A percentile compares a stretch with the other conserved stretches of the same genome.
phyloP scores from a whole-genome alignment of 2,797 vertebrate genomes.

The Manis crassicaudata region DNA sequence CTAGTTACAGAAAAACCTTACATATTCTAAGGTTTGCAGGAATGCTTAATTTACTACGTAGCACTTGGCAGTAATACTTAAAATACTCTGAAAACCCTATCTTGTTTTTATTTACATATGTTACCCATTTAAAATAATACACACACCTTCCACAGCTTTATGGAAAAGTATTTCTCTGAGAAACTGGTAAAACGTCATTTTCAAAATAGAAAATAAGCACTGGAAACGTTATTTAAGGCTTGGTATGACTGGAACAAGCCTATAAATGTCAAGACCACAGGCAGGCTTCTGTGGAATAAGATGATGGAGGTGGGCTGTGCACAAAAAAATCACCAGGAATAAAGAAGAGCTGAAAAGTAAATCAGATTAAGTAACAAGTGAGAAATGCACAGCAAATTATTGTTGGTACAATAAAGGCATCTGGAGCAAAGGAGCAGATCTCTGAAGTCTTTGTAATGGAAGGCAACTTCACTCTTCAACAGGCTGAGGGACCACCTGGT shows the following conservation, averaged over 20 bases:
- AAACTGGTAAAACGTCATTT: conserved; percentile 57
- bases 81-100: background rate
- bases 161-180: conserved; percentile 56
- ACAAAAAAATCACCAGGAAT: background rate
- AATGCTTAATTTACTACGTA: background rate
- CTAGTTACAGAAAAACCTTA: conserved; percentile 21
- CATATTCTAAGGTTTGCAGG: background rate
- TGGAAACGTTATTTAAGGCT: conserved; percentile 54
- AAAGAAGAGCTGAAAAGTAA: background rate
- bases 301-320: background rate
- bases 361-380: background rate
- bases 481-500: background rate
- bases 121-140: conserved; percentile 43
- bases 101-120: conserved; percentile 59
- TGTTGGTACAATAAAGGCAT: background rate
- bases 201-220: conserved; percentile 33
- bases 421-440: background rate
- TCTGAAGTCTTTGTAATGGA: background rate
- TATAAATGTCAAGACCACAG: conserved; percentile 51
- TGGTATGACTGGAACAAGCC: background rate
- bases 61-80: background rate
- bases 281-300: conserved; percentile 11
- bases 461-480: background rate
- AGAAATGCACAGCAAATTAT: background rate
- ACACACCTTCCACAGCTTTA: conserved; percentile 38